These are phyloP conservation scores for Drosophila equinoxialis DNA, from an alignment of 1,140 invertebrate species.

Conservation along the genomic window DNA sequence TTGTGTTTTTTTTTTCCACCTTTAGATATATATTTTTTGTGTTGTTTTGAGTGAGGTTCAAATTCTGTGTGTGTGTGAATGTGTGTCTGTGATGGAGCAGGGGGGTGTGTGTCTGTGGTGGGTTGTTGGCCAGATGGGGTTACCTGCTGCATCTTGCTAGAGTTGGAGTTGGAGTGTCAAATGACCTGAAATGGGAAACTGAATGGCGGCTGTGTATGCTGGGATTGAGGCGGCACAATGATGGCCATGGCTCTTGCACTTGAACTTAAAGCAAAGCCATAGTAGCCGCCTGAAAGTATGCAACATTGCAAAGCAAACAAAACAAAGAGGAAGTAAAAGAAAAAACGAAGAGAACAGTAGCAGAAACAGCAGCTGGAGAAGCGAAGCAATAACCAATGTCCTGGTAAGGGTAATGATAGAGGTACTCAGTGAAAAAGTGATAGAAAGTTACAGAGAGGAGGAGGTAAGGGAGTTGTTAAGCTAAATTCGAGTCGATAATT, in stretches of 20 bases:
- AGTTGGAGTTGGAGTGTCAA: constrained; percentile 12
- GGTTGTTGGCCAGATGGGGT: not conserved
- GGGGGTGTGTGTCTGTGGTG: not conserved
- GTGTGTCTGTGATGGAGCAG: too few species aligned
- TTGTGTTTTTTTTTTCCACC: constrained; percentile 12
- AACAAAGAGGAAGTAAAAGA: constrained; percentile 10
- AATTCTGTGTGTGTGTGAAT: constrained; percentile 20
- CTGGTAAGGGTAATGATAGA: constrained; percentile 11
- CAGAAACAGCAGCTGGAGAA: not conserved
- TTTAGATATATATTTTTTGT: not conserved
- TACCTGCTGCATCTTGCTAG: constrained; percentile 17
- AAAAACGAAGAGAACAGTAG: not conserved
- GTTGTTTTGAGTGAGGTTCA: constrained; percentile 38
- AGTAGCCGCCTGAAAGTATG: constrained; percentile 43
- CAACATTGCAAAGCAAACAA: constrained; percentile 12
- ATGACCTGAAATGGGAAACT: constrained; percentile 16
- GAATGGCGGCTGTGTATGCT: not conserved
- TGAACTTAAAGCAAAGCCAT: constrained; percentile 63
- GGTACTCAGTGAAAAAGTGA: not conserved
- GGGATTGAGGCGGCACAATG: not conserved
- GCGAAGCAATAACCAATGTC: not conserved
- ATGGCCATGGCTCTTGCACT: constrained; percentile 52
- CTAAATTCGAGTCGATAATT: constrained; percentile 77
- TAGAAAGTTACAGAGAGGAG: not conserved
- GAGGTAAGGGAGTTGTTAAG: constrained; percentile 26